Evolutionary conservation across 2,888 invertebrate genomes (phyloP), one percentile per base, ranked within the genome.

Genomic region (Drosophila tripunctata): DNA sequence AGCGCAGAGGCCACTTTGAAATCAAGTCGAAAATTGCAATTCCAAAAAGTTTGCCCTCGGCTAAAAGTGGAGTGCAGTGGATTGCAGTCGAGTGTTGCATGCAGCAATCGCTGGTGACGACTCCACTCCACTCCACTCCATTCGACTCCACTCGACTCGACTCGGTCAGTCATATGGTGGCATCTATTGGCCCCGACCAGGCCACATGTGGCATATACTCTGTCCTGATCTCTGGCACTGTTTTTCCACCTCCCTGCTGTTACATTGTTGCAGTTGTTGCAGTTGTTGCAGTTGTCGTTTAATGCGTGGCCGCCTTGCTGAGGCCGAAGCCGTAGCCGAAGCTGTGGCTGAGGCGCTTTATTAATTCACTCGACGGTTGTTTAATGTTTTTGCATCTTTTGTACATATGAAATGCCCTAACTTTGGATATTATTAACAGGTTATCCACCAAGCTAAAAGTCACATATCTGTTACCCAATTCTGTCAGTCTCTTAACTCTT

Each of bases 1-100:
- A 58, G 52, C 52, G 55, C 67, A 67, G 58, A 60, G 83, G 65
- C 74, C 64, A 70, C 71, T 79, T 82, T 68, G 86, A 85, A 83
- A 85, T 79, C 78, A 87, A 83, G 88, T 83, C 80, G 88, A 87
- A 83, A 83, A 83, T 83, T 87, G 88, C 88, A 83, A 83, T 83
- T 83, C 86, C 83, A 85, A 85, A 83, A 87, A 77, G 79, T 77
- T 83, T 77, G 83, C 83, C 83, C 83, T 85, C 86, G 83, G 83
- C 83, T 56, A 45, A 58, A 81, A 62, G 54, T 54, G 41, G 36
- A 52, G 43, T 43, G 54, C 10, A 47, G 62, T 61, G 57, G 41
- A 45, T 40, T 30, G 33, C 3, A 52, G 36, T 36, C 36, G 12
- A 40, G 64, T 61, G 64, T 33, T 31, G 50, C 57, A 57, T 40